Evolutionary conservation across 2,797 vertebrate species (phyloP), one percentile per base, ranked within the genome.

Genomic region (Hyperoplus lanceolatus): DNA sequence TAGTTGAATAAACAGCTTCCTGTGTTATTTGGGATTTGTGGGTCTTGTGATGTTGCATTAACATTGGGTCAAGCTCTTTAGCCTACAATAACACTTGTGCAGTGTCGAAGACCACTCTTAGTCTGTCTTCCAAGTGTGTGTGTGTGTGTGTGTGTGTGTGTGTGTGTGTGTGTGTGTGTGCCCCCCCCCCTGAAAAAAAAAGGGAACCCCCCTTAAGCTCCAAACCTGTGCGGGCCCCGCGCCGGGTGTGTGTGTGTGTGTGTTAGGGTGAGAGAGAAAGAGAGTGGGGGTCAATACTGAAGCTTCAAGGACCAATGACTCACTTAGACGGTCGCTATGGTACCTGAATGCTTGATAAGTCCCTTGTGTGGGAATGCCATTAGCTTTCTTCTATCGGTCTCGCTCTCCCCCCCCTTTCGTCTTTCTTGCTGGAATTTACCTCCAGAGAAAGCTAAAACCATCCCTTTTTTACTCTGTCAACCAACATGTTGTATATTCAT

Each of bases 311-410:
- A 75, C 57, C 71, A 78, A 50, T 86, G 73, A 75, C 59, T 87
- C 88, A 84, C 56, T 21, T 39, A 46, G 73, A 71, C 57, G 70
- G 87, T 82, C 85, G 73, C 79, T 62, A 87, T 81, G 68, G 70
- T 53, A 75, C 73, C 73, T 76, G 74, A 80, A 87, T 74, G 73
- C 70, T 83, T 80, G 80, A 84, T 84, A 83, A 75, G 74, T 85
- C 70, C 78, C 42, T 66, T 60, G 57, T 69, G 53, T 65, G 13
- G 54, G 49, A 86, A 80, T 49, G 39, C 10, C 49, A 36, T 73
- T 62, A 74, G 79, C 49, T 56, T 81, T 69, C 39, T 64, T 51
- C 4, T 16, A 1, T 53, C 10, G 5, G n/a, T n/a, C 18, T 73
- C 41, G 58, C n/a, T 39, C 38, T 56, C 15, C 36, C 6, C 21